Conservation (phyloP, 2,113 vertebrate species). For the Poicephalus meyeri region DNA sequence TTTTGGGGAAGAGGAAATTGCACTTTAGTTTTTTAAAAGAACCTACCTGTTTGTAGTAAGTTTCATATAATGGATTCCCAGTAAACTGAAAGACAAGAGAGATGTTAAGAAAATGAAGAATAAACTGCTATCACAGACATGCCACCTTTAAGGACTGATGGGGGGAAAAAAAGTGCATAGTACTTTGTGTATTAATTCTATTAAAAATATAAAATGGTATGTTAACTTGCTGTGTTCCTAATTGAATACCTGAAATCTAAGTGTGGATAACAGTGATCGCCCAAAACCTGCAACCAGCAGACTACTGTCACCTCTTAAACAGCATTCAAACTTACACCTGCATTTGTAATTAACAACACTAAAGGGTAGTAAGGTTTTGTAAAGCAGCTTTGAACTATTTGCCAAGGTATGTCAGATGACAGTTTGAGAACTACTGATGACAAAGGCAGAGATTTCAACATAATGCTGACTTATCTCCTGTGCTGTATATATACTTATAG, state of each 20-base stretch:
- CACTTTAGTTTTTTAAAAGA: background rate
- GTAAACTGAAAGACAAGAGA: constrained; percentile 77
- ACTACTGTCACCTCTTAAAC: background rate
- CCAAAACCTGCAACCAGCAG: background rate
- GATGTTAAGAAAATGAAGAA: background rate
- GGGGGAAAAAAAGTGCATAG: fast-evolving
- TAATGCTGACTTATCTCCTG: background rate
- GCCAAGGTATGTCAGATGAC: background rate
- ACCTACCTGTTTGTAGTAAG: constrained; percentile 92
- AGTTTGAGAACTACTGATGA: background rate
- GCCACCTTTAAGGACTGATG: background rate
- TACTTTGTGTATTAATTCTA: background rate
- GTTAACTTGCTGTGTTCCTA: background rate
- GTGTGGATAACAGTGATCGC: background rate
- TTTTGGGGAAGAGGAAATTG: background rate
- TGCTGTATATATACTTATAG: fast-evolving
- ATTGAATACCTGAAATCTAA: background rate
- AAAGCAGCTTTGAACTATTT: background rate
- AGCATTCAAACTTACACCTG: background rate
- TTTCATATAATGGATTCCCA: constrained; percentile 92
- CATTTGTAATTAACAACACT: background rate
- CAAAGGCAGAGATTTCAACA: background rate
- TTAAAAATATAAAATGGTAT: fast-evolving
- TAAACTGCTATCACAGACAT: background rate
- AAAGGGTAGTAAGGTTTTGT: background rate